Percentiles rank a stretch among this genome's conserved stretches.
These are phyloP conservation scores for Tachina grossa DNA, from an alignment of 2,888 invertebrate species.

Conservation along the genomic window DNA sequence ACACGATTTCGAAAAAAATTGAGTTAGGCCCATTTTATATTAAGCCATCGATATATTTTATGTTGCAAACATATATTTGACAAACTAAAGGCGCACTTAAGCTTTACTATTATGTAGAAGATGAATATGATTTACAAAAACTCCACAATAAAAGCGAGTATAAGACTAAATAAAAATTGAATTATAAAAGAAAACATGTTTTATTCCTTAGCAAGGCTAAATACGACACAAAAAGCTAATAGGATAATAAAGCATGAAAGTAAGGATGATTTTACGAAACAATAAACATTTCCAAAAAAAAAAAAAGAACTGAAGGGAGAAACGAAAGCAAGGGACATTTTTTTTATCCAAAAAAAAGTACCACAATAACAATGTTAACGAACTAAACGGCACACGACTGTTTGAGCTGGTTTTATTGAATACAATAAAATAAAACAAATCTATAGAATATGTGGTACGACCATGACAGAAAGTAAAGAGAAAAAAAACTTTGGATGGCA, in stretches of 20 bases:
- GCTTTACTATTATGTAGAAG: neutral
- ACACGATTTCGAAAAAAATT: no score
- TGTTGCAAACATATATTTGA: neutral
- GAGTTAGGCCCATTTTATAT: no score
- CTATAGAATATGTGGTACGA: neutral
- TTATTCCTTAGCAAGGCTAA: constrained; percentile 64
- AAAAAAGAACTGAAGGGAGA: neutral
- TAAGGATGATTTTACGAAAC: constrained; percentile 66
- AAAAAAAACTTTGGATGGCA: constrained; percentile 22
- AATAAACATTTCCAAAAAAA: constrained; percentile 58
- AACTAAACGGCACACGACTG: constrained; percentile 64
- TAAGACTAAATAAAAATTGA: constrained; percentile 42
- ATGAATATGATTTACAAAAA: constrained; percentile 49
- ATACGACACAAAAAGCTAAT: constrained; percentile 64
- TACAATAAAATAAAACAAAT: constrained; percentile 5
- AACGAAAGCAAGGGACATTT: constrained; percentile 10
- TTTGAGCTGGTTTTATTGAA: constrained; percentile 46
- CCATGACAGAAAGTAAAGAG: neutral
- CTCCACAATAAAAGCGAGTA: constrained; percentile 22
- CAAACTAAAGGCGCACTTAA: neutral
- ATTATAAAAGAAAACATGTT: constrained; percentile 64
- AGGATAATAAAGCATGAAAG: constrained; percentile 68
- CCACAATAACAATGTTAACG: constrained; percentile 39
- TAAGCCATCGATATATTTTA: no score
- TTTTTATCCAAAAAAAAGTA: constrained; percentile 4